Conservation (phyloP, 2,888 invertebrate species). For the Lycaena phlaeas region DNA sequence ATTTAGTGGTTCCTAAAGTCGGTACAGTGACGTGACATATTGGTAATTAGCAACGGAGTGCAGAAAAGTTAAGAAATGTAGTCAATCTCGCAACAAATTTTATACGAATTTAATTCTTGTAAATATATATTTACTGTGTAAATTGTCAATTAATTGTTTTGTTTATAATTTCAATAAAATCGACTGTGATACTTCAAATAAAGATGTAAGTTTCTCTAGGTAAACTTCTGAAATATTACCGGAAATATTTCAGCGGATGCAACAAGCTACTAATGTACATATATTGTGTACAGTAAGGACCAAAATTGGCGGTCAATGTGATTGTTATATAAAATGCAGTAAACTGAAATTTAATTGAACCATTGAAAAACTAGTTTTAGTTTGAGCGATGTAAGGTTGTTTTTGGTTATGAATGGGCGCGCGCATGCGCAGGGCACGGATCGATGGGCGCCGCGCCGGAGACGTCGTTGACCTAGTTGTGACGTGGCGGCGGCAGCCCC, state of each 20-base stretch:
- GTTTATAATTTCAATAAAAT: too few species aligned
- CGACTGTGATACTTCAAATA: too few species aligned
- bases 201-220: too few species aligned
- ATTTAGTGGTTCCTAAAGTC: too few species aligned
- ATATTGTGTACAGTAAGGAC: slow-evolving; percentile 15
- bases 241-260: slow-evolving; percentile 2
- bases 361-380: slow-evolving; percentile 16
- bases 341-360: slow-evolving; percentile 10
- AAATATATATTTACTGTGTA: too few species aligned
- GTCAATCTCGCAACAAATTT: too few species aligned
- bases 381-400: slow-evolving; percentile 13
- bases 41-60: too few species aligned
- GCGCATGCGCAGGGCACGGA: slow-evolving; percentile 51
- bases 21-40: too few species aligned
- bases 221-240: slow-evolving; percentile 11
- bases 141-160: too few species aligned
- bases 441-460: slow-evolving; percentile 56
- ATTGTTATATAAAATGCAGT: slow-evolving; percentile 20
- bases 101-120: slow-evolving; percentile 13
- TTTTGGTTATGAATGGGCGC: slow-evolving; percentile 13
- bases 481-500: slow-evolving; percentile 21
- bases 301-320: slow-evolving; percentile 10
- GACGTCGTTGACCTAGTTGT: slow-evolving; percentile 57
- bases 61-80: too few species aligned
- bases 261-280: slow-evolving; percentile 19